Conservation (phyloP, 2,797 vertebrate species). For the Chaetophractus vellerosus region DNA sequence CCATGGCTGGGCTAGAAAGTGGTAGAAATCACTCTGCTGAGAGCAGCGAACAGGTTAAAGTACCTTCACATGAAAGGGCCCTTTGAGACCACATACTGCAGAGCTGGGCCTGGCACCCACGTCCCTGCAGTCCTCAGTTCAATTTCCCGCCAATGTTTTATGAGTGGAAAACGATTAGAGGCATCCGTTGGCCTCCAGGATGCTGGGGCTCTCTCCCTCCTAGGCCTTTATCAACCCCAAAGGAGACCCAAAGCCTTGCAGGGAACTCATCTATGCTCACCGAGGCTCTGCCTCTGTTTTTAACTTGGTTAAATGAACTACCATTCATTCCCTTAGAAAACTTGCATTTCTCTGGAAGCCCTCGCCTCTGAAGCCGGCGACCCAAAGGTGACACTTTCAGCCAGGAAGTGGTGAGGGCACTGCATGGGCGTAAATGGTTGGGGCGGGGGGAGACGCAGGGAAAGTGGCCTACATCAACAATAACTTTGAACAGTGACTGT, state of each 20-base stretch:
- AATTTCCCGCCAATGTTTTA: background rate
- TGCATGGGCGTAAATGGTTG: background rate
- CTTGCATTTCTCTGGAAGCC: background rate
- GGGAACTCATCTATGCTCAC: accelerated
- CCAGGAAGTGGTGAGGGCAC: background rate
- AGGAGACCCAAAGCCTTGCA: background rate
- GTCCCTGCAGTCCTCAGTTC: background rate
- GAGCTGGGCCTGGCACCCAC: background rate
- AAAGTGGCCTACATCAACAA: background rate
- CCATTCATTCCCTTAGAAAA: background rate
- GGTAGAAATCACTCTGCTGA: background rate
- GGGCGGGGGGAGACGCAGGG: background rate
- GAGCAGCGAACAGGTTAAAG: background rate
- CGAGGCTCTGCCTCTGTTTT: background rate
- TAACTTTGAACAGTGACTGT: accelerated
- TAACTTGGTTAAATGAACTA: background rate
- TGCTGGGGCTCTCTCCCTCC: background rate
- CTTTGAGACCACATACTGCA: background rate
- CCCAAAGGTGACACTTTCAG: background rate
- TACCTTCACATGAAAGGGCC: background rate
- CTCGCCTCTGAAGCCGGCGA: background rate
- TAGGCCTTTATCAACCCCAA: background rate
- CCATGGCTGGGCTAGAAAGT: accelerated
- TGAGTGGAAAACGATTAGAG: background rate
- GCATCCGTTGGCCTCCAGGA: background rate